Evolutionary conservation across 2,113 vertebrate species (phyloP).

Genomic region (Kryptolebias marmoratus): DNA sequence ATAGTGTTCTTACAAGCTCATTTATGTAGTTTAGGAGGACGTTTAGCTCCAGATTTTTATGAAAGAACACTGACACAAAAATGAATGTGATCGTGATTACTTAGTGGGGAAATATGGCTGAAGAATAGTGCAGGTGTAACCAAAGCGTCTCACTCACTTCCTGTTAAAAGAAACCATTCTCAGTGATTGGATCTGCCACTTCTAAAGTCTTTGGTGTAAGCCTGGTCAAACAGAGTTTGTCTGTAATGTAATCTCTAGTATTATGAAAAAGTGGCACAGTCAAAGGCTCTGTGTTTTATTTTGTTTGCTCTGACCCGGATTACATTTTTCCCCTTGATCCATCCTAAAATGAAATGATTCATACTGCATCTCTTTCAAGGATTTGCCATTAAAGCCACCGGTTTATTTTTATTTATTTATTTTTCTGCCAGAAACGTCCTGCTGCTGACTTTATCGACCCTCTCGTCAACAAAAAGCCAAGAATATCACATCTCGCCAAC

Average conservation of each 20-base stretch:
- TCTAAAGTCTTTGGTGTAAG: constrained; percentile 32
- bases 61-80: not conserved
- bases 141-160: constrained; percentile 2
- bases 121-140: not conserved
- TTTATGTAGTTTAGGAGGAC: not conserved
- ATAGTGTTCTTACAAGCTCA: not conserved
- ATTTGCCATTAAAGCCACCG: constrained; percentile 19
- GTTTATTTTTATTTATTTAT: not conserved
- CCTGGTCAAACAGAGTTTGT: constrained; percentile 17
- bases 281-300: constrained; percentile 11
- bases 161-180: constrained; percentile 10
- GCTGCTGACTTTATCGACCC: constrained; percentile 91
- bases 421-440: constrained; percentile 85
- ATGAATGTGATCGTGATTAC: not conserved
- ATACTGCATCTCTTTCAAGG: not conserved
- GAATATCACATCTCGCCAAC: constrained; percentile 90
- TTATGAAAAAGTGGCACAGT: constrained; percentile 36
- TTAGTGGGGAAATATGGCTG: not conserved
- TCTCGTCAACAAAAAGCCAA: constrained; percentile 89
- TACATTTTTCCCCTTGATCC: not conserved
- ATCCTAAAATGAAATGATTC: constrained; percentile 18
- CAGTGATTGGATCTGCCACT: constrained; percentile 32
- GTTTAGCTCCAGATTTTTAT: not conserved
- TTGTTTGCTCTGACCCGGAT: constrained; percentile 11
- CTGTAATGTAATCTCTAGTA: constrained; percentile 44